Evolutionary conservation across 2,797 vertebrate genomes (phyloP).

Genomic region (Danio jaintianensis): DNA sequence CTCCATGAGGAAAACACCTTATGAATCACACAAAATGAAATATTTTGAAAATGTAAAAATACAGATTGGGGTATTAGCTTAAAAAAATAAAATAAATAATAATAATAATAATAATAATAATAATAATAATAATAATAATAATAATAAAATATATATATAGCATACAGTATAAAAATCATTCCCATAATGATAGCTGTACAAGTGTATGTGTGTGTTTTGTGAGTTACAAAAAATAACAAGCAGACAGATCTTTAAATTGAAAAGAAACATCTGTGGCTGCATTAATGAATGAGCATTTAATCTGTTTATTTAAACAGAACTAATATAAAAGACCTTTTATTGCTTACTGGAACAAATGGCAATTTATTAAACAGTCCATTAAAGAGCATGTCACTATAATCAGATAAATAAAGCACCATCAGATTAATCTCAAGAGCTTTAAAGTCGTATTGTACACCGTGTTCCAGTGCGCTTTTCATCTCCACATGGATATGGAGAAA

Average conservation of each 20-base stretch:
- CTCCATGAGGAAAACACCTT: no score
- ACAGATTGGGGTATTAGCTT: no score
- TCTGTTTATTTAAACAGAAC: neutral
- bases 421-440: constrained; percentile 18
- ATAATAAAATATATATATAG: no score
- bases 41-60: no score
- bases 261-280: constrained; percentile 2
- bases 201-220: neutral
- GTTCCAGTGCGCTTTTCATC: constrained; percentile 18
- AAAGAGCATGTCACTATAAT: constrained; percentile 20
- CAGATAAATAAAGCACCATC: constrained; percentile 27
- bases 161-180: no score
- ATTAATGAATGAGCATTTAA: neutral
- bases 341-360: constrained; percentile 11
- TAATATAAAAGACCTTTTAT: neutral
- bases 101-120: no score
- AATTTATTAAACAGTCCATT: constrained; percentile 29
- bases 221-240: constrained; percentile 1
- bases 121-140: no score
- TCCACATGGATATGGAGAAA: constrained; percentile 4
- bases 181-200: no score
- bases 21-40: no score
- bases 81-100: no score
- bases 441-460: neutral
- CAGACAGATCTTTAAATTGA: constrained; percentile 15